phyloP scores from a whole-genome alignment of 2,888 invertebrate genomes.

The Sarcophaga variegata region DNA sequence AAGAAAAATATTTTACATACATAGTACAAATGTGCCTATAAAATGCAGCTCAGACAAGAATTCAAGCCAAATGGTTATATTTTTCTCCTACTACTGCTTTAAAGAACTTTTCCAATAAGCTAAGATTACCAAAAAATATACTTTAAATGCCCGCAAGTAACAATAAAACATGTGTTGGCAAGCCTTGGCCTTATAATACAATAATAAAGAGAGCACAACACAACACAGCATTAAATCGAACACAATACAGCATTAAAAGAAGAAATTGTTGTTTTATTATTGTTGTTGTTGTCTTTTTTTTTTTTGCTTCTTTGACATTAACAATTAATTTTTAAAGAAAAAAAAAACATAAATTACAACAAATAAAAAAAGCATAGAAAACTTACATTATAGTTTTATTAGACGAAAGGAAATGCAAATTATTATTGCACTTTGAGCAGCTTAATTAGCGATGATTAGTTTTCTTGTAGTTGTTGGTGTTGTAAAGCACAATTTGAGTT shows the following conservation, averaged over 20 bases:
- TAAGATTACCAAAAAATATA: not conserved
- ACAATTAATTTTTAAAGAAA: constrained; percentile 4
- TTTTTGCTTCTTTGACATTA: constrained; percentile 40
- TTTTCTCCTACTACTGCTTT: no score
- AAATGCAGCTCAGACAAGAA: no score
- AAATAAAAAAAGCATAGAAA: constrained; percentile 4
- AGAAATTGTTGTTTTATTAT: constrained; percentile 22
- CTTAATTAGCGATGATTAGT: constrained; percentile 25
- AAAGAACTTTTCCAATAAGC: no score
- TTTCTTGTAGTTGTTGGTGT: constrained; percentile 1
- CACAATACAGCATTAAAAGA: not conserved
- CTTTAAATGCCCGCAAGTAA: not conserved
- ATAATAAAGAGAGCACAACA: not conserved
- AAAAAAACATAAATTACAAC: not conserved
- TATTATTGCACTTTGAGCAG: constrained; percentile 52
- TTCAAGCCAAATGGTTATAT: no score
- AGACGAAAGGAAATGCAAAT: constrained; percentile 28
- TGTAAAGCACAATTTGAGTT: constrained; percentile 27
- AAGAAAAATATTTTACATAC: no score
- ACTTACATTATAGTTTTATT: constrained; percentile 45
- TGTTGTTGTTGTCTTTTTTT: constrained; percentile 22
- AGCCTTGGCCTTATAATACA: not conserved
- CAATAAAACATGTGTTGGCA: not conserved
- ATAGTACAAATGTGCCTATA: no score
- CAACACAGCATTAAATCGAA: constrained; percentile 9